Evolutionary conservation across 2,888 invertebrate genomes (phyloP).

Genomic region (Phengaris arion): DNA sequence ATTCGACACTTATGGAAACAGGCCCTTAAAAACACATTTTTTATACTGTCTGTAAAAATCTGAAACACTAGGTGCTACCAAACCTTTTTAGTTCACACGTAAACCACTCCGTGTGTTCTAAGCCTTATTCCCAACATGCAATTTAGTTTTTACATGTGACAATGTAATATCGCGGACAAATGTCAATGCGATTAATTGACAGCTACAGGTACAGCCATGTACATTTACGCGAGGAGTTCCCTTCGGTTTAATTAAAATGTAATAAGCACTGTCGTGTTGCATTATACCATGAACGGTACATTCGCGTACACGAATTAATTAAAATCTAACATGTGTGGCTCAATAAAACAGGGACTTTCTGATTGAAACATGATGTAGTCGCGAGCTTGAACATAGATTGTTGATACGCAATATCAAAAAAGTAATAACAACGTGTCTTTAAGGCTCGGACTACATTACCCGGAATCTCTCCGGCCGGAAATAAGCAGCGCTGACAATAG

Average conservation of each 20-base stretch:
- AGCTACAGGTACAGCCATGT: conserved; percentile 2
- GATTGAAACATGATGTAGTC: not conserved
- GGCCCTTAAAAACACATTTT: too few species aligned
- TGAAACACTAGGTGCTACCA: too few species aligned
- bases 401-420: too few species aligned
- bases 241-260: not conserved
- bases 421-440: too few species aligned
- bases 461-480: too few species aligned
- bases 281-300: not conserved
- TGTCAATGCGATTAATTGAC: conserved; percentile 4
- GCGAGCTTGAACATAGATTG: too few species aligned
- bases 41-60: too few species aligned
- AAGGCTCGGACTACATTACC: too few species aligned
- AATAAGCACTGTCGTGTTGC: conserved; percentile 14
- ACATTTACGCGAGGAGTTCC: not conserved
- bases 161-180: not conserved
- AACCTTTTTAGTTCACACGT: too few species aligned
- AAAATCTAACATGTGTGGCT: conserved; percentile 2
- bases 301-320: conserved; percentile 12
- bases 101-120: not conserved
- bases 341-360: not conserved
- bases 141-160: not conserved
- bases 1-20: too few species aligned
- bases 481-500: too few species aligned
- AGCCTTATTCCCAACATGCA: not conserved